A percentile compares a stretch with the other conserved stretches of the same genome.
These are phyloP conservation scores for Verasper variegatus DNA, from an alignment of 2,113 vertebrate species.

Conservation along the genomic window DNA sequence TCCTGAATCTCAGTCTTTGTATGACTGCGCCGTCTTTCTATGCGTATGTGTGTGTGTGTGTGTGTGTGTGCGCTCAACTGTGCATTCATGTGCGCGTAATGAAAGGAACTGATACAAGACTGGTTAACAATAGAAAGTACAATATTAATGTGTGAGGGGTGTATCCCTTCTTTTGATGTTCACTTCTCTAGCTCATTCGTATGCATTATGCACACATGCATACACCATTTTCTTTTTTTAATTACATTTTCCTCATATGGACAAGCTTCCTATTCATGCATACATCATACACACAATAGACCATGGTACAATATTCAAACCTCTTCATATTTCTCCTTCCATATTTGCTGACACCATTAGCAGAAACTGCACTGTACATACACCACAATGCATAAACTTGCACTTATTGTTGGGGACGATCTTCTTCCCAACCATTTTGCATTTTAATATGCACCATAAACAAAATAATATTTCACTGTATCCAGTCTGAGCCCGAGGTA, in stretches of 20 bases:
- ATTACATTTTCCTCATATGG: conserved; percentile 60
- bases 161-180: conserved; percentile 59
- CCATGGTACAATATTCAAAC: conserved; percentile 35
- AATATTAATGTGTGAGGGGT: conserved; percentile 61
- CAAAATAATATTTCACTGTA: conserved; percentile 27
- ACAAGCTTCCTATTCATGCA: conserved; percentile 56
- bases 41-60: conserved; percentile 27
- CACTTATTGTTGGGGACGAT: conserved; percentile 51
- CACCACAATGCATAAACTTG: conserved; percentile 43
- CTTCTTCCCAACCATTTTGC: conserved; percentile 54
- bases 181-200: conserved; percentile 50
- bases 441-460: conserved; percentile 61
- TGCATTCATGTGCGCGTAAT: conserved; percentile 50
- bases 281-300: conserved; percentile 54
- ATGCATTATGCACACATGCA: conserved; percentile 60
- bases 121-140: conserved; percentile 67
- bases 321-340: conserved; percentile 44
- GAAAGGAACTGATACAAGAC: conserved; percentile 62
- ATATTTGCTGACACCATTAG: conserved; percentile 46
- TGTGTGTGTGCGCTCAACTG: conserved; percentile 5
- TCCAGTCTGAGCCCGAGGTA: conserved; percentile 17
- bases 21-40: conserved; percentile 41
- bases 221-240: conserved; percentile 59
- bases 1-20: conserved; percentile 53
- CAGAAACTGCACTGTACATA: conserved; percentile 36